Conservation (phyloP, 2,113 vertebrate species). For the Ameiurus melas region DNA sequence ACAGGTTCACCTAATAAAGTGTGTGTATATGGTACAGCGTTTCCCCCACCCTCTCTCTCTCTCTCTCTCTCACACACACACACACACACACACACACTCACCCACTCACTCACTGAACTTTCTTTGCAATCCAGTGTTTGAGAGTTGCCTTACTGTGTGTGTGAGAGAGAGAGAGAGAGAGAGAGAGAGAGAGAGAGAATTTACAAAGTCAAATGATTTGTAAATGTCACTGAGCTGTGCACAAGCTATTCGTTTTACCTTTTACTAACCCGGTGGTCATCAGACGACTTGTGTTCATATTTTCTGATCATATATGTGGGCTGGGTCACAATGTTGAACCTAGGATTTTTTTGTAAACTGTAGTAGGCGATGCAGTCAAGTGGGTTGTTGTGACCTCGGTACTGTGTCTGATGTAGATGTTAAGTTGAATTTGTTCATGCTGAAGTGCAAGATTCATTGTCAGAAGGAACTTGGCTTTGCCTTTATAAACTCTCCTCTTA, state of each 20-base stretch:
- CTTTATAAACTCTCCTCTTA: not conserved
- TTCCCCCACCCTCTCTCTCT: not conserved
- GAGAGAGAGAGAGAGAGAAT: not conserved
- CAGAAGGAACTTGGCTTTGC: not conserved
- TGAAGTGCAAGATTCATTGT: not conserved
- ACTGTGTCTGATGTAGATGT: not conserved
- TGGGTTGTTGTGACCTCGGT: not conserved
- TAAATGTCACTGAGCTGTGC: not conserved
- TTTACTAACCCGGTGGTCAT: not conserved
- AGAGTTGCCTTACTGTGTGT: not conserved
- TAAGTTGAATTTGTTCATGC: not conserved
- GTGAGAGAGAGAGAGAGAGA: not conserved
- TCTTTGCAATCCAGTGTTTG: not conserved
- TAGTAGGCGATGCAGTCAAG: not conserved
- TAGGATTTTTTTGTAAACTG: not conserved
- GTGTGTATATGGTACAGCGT: not conserved
- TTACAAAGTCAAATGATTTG: not conserved
- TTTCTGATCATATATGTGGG: not conserved
- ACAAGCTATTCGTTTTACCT: not conserved
- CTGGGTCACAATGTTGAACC: not conserved
- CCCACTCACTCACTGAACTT: not conserved
- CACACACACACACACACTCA: no score
- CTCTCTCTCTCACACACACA: no score
- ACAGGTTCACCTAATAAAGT: not conserved
- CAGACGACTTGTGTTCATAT: not conserved